phyloP scores from a whole-genome alignment of 1,140 invertebrate genomes.

The Frieseomelitta varia region DNA sequence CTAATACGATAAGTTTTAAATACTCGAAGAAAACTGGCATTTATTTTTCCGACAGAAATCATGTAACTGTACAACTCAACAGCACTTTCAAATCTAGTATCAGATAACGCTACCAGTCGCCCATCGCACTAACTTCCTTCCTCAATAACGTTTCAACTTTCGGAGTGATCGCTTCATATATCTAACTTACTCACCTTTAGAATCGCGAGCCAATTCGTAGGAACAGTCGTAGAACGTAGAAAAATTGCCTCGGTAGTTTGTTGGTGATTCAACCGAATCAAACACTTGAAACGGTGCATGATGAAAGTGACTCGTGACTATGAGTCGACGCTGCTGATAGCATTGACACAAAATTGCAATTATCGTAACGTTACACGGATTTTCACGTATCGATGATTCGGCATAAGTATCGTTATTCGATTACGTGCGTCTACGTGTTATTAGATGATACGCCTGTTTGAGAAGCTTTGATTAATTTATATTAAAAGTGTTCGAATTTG shows the following conservation, averaged over 20 bases:
- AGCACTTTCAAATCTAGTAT: not conserved
- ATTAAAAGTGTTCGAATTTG: not conserved
- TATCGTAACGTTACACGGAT: constrained; percentile 13
- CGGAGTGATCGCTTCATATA: not conserved
- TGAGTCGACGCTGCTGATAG: not conserved
- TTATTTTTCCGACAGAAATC: not conserved
- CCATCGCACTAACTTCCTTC: not conserved
- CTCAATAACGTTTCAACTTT: not conserved
- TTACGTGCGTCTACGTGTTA: not conserved
- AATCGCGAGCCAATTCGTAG: not conserved
- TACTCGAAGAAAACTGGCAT: too few species aligned
- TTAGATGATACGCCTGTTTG: too few species aligned
- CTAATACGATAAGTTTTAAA: too few species aligned
- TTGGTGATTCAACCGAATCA: not conserved
- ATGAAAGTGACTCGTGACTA: constrained; percentile 22
- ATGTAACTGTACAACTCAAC: not conserved
- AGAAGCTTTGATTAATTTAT: too few species aligned
- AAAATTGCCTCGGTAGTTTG: not conserved
- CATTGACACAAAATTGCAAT: constrained; percentile 12
- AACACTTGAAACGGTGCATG: not conserved
- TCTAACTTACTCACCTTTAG: not conserved
- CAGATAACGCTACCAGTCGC: not conserved
- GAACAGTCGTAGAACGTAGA: not conserved
- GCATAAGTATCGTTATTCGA: not conserved
- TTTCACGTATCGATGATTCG: constrained; percentile 7